A percentile compares a stretch with the other conserved stretches of the same genome.
Evolutionary conservation across 92 coral and sea anemone species (phyloP).

Genomic region (Hydrozoanthus gracilis): DNA sequence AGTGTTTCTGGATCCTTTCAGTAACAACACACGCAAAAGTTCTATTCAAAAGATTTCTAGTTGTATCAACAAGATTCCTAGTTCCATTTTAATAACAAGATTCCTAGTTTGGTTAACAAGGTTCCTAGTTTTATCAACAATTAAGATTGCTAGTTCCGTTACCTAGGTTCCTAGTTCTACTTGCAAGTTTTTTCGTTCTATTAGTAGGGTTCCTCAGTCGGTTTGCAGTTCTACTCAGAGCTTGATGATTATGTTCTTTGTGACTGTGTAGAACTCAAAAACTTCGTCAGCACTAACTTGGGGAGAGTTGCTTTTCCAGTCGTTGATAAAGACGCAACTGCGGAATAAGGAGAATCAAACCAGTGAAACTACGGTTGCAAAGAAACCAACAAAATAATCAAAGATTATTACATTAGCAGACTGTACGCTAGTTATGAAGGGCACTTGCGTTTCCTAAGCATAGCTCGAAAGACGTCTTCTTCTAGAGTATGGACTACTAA

Average conservation of each 20-base stretch:
- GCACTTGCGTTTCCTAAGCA: no score
- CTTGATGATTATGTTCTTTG: conserved; percentile 13
- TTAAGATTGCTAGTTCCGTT: not conserved
- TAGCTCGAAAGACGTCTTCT: no score
- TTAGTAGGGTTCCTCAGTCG: no score
- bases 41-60: not conserved
- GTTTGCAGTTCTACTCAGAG: not conserved
- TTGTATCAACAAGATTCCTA: not conserved
- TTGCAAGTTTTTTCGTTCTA: not conserved
- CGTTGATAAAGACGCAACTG: conserved; percentile 3
- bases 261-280: not conserved
- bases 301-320: conserved; percentile 12
- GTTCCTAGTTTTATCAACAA: not conserved
- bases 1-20: no score
- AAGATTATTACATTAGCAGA: not conserved
- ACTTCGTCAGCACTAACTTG: not conserved
- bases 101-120: not conserved
- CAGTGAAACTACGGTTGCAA: no score
- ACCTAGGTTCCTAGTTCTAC: not conserved
- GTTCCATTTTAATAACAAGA: not conserved
- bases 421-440: no score
- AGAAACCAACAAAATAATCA: not conserved
- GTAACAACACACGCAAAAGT: not conserved
- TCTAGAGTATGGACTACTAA: no score
- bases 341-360: not conserved